Evolutionary conservation across 2,113 vertebrate species (phyloP).

Genomic region (Ammospiza caudacuta): DNA sequence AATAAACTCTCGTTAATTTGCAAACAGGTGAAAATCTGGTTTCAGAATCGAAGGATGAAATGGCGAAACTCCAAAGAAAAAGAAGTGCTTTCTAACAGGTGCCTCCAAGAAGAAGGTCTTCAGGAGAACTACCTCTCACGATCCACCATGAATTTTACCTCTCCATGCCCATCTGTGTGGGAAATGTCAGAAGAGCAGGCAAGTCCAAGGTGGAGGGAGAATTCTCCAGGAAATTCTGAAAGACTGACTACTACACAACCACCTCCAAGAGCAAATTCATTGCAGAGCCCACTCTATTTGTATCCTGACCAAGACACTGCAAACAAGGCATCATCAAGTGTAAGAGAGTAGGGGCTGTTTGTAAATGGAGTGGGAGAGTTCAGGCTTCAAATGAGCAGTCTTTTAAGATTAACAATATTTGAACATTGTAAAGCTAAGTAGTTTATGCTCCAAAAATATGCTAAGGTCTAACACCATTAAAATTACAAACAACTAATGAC

Average conservation of each 20-base stretch:
- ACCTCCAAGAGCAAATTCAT: conserved; percentile 32
- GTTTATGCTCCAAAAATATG: conserved; percentile 49
- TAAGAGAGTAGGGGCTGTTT: conserved; percentile 36
- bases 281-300: conserved; percentile 46
- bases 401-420: conserved; percentile 57
- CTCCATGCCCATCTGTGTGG: conserved; percentile 63
- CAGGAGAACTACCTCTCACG: conserved; percentile 68
- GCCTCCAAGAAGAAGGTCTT: conserved; percentile 72
- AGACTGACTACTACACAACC: conserved; percentile 40
- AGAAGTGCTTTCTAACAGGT: conserved; percentile 81
- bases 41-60: conserved; percentile 98
- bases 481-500: conserved; percentile 51
- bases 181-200: conserved; percentile 60
- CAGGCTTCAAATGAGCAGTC: conserved; percentile 8
- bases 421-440: conserved; percentile 66
- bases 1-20: conserved; percentile 47
- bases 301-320: conserved; percentile 57
- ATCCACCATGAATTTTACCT: conserved; percentile 64
- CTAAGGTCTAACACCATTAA: conserved; percentile 70
- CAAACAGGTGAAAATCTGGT: conserved; percentile 97
- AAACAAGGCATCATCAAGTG: conserved; percentile 25
- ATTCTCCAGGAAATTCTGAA: conserved; percentile 66
- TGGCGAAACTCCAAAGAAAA: conserved; percentile 98
- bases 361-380: background rate
- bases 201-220: conserved; percentile 70